Evolutionary conservation across 2,113 vertebrate genomes (phyloP), one percentile per base, ranked within the genome.

Genomic region (Polyodon spathula): DNA sequence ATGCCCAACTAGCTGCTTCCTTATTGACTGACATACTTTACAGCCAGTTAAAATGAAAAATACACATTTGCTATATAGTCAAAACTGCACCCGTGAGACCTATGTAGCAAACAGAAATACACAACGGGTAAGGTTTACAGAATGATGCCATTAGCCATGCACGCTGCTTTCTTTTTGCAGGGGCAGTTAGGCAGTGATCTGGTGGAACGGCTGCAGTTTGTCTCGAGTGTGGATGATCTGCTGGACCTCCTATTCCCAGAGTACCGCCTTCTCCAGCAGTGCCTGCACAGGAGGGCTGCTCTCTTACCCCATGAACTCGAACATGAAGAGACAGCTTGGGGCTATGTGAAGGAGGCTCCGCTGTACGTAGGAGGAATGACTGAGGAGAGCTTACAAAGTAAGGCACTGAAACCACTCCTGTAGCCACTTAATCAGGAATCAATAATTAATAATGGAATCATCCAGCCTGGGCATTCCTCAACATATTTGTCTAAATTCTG

Each of bases 191-290:
- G 27, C 27, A 27, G 27, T 27, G 27, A 27, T 27, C 27, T 27
- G 27, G 27, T 27, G 27, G 27, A 27, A 27, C 27, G 3, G 27
- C 27, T 27, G 50, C 39, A 40, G 9, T 62, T 40, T 2, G 39
- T 40, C 1, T 54, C 51, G 4, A 62, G 60, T 16, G 10, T 62
- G n/a, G 53, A 11, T 1, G 60, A 62, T 39, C 8, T 62, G 16
- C 38, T 62, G 60, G 60, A 62, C 17, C 51, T 62, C 39, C 53
- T 62, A 37, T 62, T 54, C 52, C 60, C 60, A 4, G 60, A 62
- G 11, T 43, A 62, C 51, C 39, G 16, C 14, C 39, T 14, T 14
- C 51, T 62, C 14, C 60, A 62, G 0, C 48, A 53, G 10, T 62
- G 60, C 27, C 10, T 62, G 51, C 50, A 54, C 15, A 54, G 15